Evolutionary conservation across 1,140 invertebrate genomes (phyloP).

Genomic region (Zaprionus ghesquierei): DNA sequence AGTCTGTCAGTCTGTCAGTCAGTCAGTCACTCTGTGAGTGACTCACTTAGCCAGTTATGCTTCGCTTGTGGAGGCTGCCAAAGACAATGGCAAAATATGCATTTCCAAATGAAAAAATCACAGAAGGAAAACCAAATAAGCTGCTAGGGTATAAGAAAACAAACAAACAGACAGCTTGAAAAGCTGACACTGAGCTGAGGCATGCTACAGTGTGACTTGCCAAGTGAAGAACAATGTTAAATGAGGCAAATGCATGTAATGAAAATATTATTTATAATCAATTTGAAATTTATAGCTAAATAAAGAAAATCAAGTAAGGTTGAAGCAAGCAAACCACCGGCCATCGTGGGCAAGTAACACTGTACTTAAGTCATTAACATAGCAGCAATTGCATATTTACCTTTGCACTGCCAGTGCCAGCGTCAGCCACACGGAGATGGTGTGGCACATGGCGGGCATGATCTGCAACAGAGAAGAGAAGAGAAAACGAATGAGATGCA

Average conservation of each 20-base stretch:
- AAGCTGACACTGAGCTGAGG: too few relatives aligned
- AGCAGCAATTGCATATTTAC: constrained; percentile 65
- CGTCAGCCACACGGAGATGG: constrained; percentile 95
- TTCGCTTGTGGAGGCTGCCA: background rate
- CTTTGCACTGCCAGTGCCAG: constrained; percentile 93
- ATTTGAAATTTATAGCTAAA: too few relatives aligned
- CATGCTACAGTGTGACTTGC: too few relatives aligned
- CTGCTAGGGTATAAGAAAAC: too few relatives aligned
- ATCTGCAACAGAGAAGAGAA: constrained; percentile 77
- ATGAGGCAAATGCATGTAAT: too few relatives aligned
- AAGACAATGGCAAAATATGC: background rate
- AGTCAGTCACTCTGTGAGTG: constrained; percentile 1
- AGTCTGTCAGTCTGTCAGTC: background rate
- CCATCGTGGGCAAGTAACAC: background rate
- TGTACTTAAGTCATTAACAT: background rate
- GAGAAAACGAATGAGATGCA: background rate
- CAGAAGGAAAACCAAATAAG: background rate
- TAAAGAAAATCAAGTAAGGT: too few relatives aligned
- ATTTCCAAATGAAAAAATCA: background rate
- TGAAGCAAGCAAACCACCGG: too few relatives aligned
- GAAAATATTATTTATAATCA: too few relatives aligned
- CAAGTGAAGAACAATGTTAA: too few relatives aligned
- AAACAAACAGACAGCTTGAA: too few relatives aligned
- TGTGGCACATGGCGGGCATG: constrained; percentile 94
- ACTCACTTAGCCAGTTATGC: constrained; percentile 2